Percentiles rank a stretch among this genome's conserved stretches.
phyloP scores from a whole-genome alignment of 1,140 invertebrate genomes.

The Ostrea denselamellosa region DNA sequence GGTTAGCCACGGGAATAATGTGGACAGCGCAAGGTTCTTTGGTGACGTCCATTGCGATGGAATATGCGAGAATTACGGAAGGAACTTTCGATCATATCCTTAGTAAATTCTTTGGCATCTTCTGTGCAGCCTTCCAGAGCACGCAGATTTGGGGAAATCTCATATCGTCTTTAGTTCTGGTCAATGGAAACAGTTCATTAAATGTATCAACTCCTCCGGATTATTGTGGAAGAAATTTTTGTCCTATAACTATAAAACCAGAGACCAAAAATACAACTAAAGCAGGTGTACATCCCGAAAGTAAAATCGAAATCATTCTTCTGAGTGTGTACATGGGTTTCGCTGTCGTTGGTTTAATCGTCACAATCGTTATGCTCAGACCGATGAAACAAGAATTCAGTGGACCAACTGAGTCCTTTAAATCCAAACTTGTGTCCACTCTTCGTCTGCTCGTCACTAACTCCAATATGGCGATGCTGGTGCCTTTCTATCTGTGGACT shows the following conservation, averaged over 20 bases:
- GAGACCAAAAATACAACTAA: conserved; percentile 36
- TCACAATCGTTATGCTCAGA: conserved; percentile 57
- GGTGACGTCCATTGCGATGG: conserved; percentile 62
- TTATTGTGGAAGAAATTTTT: conserved; percentile 59
- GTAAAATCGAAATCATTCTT: conserved; percentile 53
- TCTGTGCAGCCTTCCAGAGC: conserved; percentile 67
- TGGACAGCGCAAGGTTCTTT: conserved; percentile 70
- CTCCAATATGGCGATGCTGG: conserved; percentile 60
- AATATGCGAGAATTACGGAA: conserved; percentile 60
- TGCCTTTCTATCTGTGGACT: conserved; percentile 61
- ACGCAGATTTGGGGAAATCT: conserved; percentile 71
- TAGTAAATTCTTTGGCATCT: conserved; percentile 68
- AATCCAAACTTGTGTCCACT: conserved; percentile 52
- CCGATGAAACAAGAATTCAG: conserved; percentile 52
- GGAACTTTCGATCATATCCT: conserved; percentile 59
- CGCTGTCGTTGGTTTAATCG: conserved; percentile 57
- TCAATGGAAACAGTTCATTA: conserved; percentile 44
- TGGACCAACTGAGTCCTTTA: conserved; percentile 46
- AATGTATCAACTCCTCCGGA: conserved; percentile 34
- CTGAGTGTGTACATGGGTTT: conserved; percentile 61
- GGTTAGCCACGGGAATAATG: conserved; percentile 66
- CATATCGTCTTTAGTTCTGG: conserved; percentile 64
- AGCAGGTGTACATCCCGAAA: conserved; percentile 37
- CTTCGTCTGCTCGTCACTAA: conserved; percentile 57
- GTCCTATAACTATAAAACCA: conserved; percentile 46